Evolutionary conservation across 2,113 vertebrate genomes (phyloP), one percentile per base, ranked within the genome.

Genomic region (Copsychus sechellarum): DNA sequence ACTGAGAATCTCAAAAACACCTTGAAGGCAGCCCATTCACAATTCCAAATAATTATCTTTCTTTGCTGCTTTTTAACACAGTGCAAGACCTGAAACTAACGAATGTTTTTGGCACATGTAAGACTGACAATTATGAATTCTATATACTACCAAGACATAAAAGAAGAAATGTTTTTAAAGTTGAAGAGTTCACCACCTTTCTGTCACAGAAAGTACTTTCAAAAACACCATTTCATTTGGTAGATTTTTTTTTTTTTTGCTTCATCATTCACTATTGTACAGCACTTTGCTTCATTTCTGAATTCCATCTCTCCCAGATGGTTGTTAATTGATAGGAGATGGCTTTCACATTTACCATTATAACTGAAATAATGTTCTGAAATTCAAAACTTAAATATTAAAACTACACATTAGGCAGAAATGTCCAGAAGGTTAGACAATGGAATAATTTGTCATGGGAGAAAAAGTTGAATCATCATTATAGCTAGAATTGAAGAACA

Each of bases 371-470:
- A 96, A 93, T 83, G 86, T 57, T 90, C 86, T 93, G 84, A 94
- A 96, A 91, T 95, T 93, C 92, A 95, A 95, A 97, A 96, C 77
- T 95, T 94, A 95, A 97, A 97, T 96, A 96, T 94, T 96, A 93
- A 96, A 97, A 66, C 48, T 87, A 93, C 51, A n/a, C 76, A 96
- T 96, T 95, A 95, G 82, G 67, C 74, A 96, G 80, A 97, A 96
- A 95, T 50, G 42, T 93, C 82, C 81, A 95, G 91, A 93, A 93
- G 86, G 88, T 94, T 96, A 96, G 76, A 92, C 60, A 97, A 94
- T 93, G 70, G 82, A 95, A 91, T 82, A 87, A 97, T 97, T 91
- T 95, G 82, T 95, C 93, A 94, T 24, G 57, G 78, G 70, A 95
- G n/a, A 92, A 95, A 87, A 38, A 62, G 56, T 65, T 88, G 90